Conservation (phyloP, 1,140 invertebrate genomes). For the Aphis gossypii region DNA sequence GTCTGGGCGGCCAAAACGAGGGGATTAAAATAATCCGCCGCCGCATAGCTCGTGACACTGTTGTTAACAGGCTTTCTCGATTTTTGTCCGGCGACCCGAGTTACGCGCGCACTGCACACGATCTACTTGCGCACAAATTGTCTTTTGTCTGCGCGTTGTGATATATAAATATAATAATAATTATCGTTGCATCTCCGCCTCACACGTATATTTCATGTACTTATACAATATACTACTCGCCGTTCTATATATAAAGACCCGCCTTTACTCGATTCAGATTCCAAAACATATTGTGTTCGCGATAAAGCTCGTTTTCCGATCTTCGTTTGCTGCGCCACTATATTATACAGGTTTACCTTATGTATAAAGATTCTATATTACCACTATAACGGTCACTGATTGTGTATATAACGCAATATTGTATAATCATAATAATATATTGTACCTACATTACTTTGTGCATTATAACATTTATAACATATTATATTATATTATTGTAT, state of each 20-base stretch:
- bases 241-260: background rate
- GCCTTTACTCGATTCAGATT: slow-evolving; percentile 4
- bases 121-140: slow-evolving; percentile 19
- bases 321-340: background rate
- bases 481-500: too few relatives aligned
- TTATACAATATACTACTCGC: background rate
- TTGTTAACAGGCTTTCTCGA: background rate
- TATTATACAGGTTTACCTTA: background rate
- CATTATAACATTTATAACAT: too few relatives aligned
- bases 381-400: background rate
- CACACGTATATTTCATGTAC: background rate
- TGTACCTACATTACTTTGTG: too few relatives aligned
- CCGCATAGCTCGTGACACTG: slow-evolving; percentile 16
- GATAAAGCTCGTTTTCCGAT: slow-evolving; percentile 12
- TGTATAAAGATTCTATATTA: background rate
- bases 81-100: background rate
- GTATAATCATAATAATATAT: too few relatives aligned
- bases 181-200: background rate
- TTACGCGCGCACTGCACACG: slow-evolving; percentile 8
- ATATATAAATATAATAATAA: background rate
- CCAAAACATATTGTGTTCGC: slow-evolving; percentile 25
- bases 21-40: slow-evolving; percentile 42
- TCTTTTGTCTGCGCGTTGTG: slow-evolving; percentile 6
- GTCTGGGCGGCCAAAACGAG: slow-evolving; percentile 20
- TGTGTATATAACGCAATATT: background rate